Evolutionary conservation across 2,888 invertebrate species (phyloP).

Genomic region (Iselma pallidipennis): DNA sequence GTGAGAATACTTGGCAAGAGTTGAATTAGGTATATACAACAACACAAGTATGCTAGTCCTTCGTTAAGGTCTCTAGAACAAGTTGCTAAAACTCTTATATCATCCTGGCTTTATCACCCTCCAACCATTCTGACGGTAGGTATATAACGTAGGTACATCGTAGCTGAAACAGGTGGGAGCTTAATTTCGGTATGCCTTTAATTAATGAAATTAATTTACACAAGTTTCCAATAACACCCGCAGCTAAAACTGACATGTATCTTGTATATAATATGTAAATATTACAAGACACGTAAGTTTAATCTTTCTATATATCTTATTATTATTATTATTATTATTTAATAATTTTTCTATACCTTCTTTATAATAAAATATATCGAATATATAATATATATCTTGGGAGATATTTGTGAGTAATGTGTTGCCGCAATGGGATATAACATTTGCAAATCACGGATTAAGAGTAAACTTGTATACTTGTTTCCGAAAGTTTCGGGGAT

Average conservation of each 20-base stretch:
- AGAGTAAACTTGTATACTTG: constrained; percentile 46
- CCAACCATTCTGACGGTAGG: not conserved
- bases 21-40: not conserved
- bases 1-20: too few relatives aligned
- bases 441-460: constrained; percentile 55
- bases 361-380: not conserved
- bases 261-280: too few relatives aligned
- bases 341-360: not conserved
- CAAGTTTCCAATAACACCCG: constrained; percentile 42
- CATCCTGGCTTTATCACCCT: not conserved
- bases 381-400: not conserved
- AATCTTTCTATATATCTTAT: too few relatives aligned
- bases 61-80: not conserved
- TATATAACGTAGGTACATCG: not conserved
- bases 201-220: constrained; percentile 47
- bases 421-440: constrained; percentile 37
- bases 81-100: not conserved
- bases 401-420: constrained; percentile 25
- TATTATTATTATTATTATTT: too few relatives aligned
- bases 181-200: constrained; percentile 42
- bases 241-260: too few relatives aligned
- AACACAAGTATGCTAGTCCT: not conserved
- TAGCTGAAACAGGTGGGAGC: not conserved
- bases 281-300: too few relatives aligned
- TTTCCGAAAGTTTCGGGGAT: constrained; percentile 25